Base-by-base conservation (phyloP, 2,797 vertebrate genomes). In the Neoniphon sammara region DNA sequence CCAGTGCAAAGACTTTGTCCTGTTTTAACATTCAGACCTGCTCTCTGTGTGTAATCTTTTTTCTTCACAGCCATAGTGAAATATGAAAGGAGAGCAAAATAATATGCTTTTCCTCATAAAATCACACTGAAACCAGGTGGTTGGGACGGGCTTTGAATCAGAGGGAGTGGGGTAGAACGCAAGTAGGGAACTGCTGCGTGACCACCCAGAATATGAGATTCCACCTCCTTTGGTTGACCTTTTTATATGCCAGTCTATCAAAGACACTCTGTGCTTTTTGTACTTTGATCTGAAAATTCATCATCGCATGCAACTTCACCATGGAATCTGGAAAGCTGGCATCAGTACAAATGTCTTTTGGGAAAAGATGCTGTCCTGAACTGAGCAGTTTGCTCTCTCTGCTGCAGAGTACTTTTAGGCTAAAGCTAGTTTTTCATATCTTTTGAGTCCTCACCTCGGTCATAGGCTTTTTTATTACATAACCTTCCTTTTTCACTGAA, bases 401-500 rank as follows among this genome's bases (percentile, higher is more conserved):
- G 52, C 15, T 7, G 36, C 10, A 4, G 21, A 30, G 11, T 20
- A 3, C 30, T 31, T 30, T 21, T 14, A 2, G 36, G 17, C 44
- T 63, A 11, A 23, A 53, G 50, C 10, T 23, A 21, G 7, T 21
- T 60, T 18, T 20, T 60, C 3, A 39, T 61, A 23, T 17, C 27
- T 61, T 70, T 60, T 66, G 21, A 42, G n/a, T 46, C 7, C 9
- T 68, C 34, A 2, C 30, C 73, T 54, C 66, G 25, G 10, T 70
- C 42, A 47, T 18, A 34, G 36, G 36, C 25, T 23, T 21, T 66
- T 39, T 67, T 47, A 73, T 87, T 78, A 58, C 50, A 53, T 77
- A 60, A 81, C n/a, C 34, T 34, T 8, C 44, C 70, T 81, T 67
- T n/a, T 30, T 20, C 56, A 47, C 46, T 60, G 59, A 80, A 74